Evolutionary conservation across 1,140 invertebrate genomes (phyloP).

Genomic region (Drosophila fuyamai): DNA sequence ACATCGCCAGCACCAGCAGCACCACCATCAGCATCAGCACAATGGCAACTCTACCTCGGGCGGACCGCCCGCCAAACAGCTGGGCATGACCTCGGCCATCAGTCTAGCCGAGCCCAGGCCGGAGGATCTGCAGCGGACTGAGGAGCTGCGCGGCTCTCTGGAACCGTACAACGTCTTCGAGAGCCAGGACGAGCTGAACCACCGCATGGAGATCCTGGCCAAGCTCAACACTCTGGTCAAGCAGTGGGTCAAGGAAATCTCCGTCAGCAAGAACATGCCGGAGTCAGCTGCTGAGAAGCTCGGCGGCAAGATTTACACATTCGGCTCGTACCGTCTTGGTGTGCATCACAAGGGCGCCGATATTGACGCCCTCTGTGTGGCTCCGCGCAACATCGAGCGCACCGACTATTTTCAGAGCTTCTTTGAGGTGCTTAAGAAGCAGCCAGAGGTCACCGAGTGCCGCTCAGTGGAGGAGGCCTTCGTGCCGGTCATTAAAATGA

Average conservation of each 20-base stretch:
- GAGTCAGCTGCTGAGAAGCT: constrained; percentile 93
- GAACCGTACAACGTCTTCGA: constrained; percentile 97
- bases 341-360: constrained; percentile 99
- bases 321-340: constrained; percentile 96
- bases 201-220: constrained; percentile 92
- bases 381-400: constrained; percentile 97
- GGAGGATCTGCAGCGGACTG: constrained; percentile 92
- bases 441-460: constrained; percentile 91
- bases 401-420: constrained; percentile 98
- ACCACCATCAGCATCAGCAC: constrained; percentile 54
- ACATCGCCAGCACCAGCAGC: constrained; percentile 62
- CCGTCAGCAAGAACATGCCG: constrained; percentile 95
- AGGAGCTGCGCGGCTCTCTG: constrained; percentile 92
- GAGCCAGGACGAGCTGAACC: constrained; percentile 94
- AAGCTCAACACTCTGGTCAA: constrained; percentile 96
- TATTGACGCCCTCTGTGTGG: constrained; percentile 99
- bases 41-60: constrained; percentile 74
- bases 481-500: constrained; percentile 99
- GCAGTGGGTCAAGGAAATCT: constrained; percentile 96
- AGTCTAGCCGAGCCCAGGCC: constrained; percentile 94
- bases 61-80: constrained; percentile 85
- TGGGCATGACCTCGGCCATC: constrained; percentile 97
- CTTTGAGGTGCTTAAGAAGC: constrained; percentile 94
- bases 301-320: constrained; percentile 99
- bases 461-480: constrained; percentile 98